Evolutionary conservation across 1,140 invertebrate species (phyloP).

Genomic region (Bilobella aurantiaca): DNA sequence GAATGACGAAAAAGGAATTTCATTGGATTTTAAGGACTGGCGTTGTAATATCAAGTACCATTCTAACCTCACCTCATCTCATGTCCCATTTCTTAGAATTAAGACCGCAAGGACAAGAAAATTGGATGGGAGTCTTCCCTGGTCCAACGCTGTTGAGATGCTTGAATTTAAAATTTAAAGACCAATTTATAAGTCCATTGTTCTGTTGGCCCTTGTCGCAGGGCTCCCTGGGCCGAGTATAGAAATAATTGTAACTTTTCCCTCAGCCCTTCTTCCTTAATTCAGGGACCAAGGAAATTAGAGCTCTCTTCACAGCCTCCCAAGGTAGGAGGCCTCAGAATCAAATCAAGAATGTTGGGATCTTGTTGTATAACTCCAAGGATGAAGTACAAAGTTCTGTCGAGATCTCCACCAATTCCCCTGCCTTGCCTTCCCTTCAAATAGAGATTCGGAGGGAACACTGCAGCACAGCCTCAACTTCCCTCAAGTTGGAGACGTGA

Average conservation of each 20-base stretch:
- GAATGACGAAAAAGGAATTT: no score
- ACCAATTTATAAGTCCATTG: neutral
- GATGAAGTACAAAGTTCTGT: no score
- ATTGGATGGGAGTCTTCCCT: neutral
- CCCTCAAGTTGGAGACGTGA: neutral
- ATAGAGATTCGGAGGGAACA: no score
- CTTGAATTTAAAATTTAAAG: conserved; percentile 2
- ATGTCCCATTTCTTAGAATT: neutral
- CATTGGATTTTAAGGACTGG: no score
- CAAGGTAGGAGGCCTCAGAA: neutral
- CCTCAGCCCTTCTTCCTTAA: neutral
- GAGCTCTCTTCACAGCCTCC: neutral
- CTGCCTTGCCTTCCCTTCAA: no score
- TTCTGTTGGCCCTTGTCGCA: neutral
- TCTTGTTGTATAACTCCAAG: neutral
- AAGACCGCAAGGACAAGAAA: no score
- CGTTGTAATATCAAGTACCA: no score
- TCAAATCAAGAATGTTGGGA: neutral
- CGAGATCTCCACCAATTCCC: no score
- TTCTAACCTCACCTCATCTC: no score
- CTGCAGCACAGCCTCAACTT: neutral
- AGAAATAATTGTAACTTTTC: neutral
- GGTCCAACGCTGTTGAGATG: no score
- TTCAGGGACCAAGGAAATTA: neutral
- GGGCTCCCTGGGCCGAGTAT: neutral